Conservation (phyloP, 1,140 invertebrate genomes). For the Coelopa frigida region DNA sequence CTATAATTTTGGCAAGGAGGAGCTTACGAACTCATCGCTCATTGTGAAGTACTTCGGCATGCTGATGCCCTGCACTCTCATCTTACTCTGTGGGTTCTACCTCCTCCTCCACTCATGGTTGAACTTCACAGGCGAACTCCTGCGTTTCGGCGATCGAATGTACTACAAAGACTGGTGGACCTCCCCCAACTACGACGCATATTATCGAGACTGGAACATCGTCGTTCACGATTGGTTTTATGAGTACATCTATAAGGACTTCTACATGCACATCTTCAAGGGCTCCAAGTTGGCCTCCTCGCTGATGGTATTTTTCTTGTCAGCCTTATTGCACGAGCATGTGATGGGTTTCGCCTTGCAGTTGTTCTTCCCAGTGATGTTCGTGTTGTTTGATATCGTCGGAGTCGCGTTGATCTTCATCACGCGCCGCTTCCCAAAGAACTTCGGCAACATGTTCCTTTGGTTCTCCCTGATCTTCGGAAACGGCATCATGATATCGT, state of each 20-base stretch:
- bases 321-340: slow-evolving; percentile 79
- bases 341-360: slow-evolving; percentile 68
- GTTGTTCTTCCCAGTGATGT: slow-evolving; percentile 81
- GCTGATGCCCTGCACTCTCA: slow-evolving; percentile 66
- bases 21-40: slow-evolving; percentile 53
- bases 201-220: slow-evolving; percentile 89
- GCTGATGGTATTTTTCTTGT: slow-evolving; percentile 55
- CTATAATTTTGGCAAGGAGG: slow-evolving; percentile 53
- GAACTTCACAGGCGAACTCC: slow-evolving; percentile 80
- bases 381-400: slow-evolving; percentile 60
- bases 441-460: slow-evolving; percentile 68
- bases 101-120: slow-evolving; percentile 80
- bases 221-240: slow-evolving; percentile 94
- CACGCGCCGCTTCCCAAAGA: slow-evolving; percentile 47
- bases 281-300: slow-evolving; percentile 51
- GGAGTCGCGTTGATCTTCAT: slow-evolving; percentile 54
- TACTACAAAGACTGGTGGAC: slow-evolving; percentile 98
- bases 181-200: slow-evolving; percentile 67
- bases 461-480: slow-evolving; percentile 74
- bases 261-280: slow-evolving; percentile 53
- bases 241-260: slow-evolving; percentile 82
- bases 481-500: slow-evolving; percentile 63
- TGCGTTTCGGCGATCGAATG: slow-evolving; percentile 76
- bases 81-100: slow-evolving; percentile 74
- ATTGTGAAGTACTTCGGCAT: slow-evolving; percentile 62